Evolutionary conservation across 1,140 invertebrate genomes (phyloP).

Genomic region (Zaprionus davidi): DNA sequence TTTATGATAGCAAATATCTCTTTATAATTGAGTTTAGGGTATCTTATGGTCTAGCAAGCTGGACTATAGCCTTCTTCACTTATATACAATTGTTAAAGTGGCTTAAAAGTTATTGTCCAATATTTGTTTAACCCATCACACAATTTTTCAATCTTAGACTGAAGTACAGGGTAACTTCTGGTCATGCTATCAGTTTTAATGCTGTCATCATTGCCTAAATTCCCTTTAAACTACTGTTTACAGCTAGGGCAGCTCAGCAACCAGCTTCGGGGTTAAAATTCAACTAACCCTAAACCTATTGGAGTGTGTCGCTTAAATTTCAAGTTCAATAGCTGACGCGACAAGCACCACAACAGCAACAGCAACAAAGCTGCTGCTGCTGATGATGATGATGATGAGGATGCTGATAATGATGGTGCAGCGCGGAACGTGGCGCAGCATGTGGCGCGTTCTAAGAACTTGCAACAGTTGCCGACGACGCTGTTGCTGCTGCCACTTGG

Average conservation of each 20-base stretch:
- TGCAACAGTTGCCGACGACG: conserved; percentile 73
- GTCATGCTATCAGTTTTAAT: background rate
- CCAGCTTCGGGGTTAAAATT: background rate
- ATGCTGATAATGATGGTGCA: conserved; percentile 19
- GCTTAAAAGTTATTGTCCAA: background rate
- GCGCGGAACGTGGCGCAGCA: conserved; percentile 74
- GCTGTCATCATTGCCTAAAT: background rate
- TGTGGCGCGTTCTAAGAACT: conserved; percentile 81
- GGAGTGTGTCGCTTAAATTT: conserved; percentile 67
- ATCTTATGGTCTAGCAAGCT: too few species aligned
- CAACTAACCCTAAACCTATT: conserved; percentile 22
- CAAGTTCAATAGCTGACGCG: conserved; percentile 72
- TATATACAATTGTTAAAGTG: background rate
- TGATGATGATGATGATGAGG: conserved; percentile 1
- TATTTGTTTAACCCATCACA: background rate
- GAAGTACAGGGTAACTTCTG: background rate
- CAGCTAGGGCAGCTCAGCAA: too few species aligned
- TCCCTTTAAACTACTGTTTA: background rate
- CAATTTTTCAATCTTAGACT: background rate
- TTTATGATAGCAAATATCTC: too few species aligned
- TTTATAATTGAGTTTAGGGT: too few species aligned
- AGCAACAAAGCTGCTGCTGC: conserved; percentile 2
- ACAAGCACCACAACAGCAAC: conserved; percentile 16
- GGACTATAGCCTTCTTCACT: too few species aligned
- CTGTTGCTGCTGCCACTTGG: conserved; percentile 66